These are phyloP conservation scores for Epinephelus cyanopodus DNA, from an alignment of 2,113 vertebrate genomes.

Conservation along the genomic window DNA sequence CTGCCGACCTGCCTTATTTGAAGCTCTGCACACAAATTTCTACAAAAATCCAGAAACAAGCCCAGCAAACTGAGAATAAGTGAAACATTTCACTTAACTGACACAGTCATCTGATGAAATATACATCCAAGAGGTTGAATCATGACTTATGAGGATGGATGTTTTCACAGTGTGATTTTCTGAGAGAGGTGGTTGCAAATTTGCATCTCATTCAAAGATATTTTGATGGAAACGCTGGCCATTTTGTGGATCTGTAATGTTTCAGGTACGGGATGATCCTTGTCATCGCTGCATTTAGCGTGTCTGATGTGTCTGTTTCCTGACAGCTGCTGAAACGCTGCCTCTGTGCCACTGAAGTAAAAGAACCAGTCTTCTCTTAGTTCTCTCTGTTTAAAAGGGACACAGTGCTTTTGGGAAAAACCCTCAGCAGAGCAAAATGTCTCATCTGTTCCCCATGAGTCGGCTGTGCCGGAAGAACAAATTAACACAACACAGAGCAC, in stretches of 20 bases:
- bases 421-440: not conserved
- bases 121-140: not conserved
- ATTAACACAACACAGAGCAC: conserved; percentile 35
- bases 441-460: conserved; percentile 28
- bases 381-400: conserved; percentile 30
- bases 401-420: not conserved
- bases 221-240: not conserved
- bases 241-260: conserved; percentile 14
- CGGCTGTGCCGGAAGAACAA: conserved; percentile 1
- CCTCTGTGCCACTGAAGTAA: not conserved
- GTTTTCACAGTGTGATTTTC: not conserved
- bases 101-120: not conserved
- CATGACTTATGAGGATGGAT: not conserved
- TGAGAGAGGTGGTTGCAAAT: not conserved
- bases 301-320: conserved; percentile 16
- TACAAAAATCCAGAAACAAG: not conserved
- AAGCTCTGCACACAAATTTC: too few species aligned
- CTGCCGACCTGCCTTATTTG: too few species aligned
- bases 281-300: not conserved
- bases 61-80: not conserved
- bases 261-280: not conserved
- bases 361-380: not conserved
- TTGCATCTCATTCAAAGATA: not conserved
- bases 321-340: conserved; percentile 13
- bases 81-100: not conserved